Conservation (phyloP, 2,113 vertebrate species). For the Leucopternis melanops region DNA sequence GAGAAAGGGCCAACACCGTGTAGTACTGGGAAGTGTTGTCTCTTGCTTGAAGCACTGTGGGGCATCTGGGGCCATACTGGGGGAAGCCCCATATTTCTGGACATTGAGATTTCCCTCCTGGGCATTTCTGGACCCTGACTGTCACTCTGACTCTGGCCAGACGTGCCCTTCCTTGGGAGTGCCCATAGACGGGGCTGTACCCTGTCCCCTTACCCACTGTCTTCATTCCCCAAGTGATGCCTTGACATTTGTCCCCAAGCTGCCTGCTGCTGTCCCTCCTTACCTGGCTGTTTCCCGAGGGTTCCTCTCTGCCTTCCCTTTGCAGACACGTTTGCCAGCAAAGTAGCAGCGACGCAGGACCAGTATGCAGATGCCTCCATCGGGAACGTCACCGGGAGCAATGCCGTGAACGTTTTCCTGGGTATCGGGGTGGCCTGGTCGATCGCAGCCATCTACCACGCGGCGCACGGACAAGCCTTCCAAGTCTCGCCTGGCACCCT, state of each 20-base stretch:
- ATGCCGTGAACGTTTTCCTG: slow-evolving; percentile 95
- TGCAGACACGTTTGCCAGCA: slow-evolving; percentile 96
- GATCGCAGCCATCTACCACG: slow-evolving; percentile 91
- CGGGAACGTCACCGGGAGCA: slow-evolving; percentile 96
- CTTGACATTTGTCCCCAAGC: background rate
- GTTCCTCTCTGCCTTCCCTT: background rate
- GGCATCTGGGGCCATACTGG: background rate
- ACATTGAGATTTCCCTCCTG: background rate
- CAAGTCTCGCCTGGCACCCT: slow-evolving; percentile 87
- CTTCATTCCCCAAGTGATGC: background rate
- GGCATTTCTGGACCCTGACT: background rate
- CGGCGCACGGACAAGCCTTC: slow-evolving; percentile 78
- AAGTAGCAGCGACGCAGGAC: slow-evolving; percentile 92
- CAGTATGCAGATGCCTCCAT: slow-evolving; percentile 96
- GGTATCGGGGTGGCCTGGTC: slow-evolving; percentile 98
- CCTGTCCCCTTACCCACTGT: background rate
- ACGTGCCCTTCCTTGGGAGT: background rate
- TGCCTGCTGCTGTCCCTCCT: background rate
- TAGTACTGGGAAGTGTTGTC: background rate
- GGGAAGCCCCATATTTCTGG: background rate
- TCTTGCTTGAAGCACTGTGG: background rate
- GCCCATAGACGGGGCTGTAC: accelerated
- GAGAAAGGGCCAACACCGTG: background rate
- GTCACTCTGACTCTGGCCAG: background rate
- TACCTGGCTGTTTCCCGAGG: background rate